Evolutionary conservation across 2,797 vertebrate genomes (phyloP), one percentile per base, ranked within the genome.

Genomic region (Gymnoscopelus microlampas): DNA sequence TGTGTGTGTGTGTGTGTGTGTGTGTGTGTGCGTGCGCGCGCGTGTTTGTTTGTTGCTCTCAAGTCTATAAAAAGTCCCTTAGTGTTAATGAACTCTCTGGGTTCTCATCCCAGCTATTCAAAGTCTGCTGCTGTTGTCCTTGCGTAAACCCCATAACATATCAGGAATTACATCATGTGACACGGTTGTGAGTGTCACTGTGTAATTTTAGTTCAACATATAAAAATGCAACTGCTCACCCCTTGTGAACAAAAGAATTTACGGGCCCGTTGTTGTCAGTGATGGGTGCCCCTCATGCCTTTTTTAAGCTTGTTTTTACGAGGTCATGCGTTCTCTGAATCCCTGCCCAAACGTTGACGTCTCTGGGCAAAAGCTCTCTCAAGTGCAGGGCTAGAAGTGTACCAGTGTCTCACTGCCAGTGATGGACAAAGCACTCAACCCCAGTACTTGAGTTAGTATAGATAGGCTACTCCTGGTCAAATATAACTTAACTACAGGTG

Each of bases 261-360:
- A 93, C 80, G 91, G 70, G 87, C 81, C n/a, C 81, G 80, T 81
- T 79, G 71, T 89, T 91, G 78, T 87, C 67, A 54, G 61, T 90
- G 81, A 90, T 91, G 82, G 86, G 86, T 76, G 81, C 86, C 19
- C 19, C 88, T 79, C 86, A 79, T 89, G 85, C 78, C 75, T 91
- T 93, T 95, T 95, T 92, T 93, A 94, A 95, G 93, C 92, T 81
- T 56, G 70, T 90, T 94, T 44, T 93, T 92, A 93, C 93, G 94
- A 95, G 94, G 84, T 94, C 93, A 95, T 91, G 82, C 91, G 89
- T 90, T 86, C 85, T 77, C 73, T 76, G 11, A 71, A 88, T 85
- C 78, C 59, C 74, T 68, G 67, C 76, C 84, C 78, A 82, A 87
- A 48, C 73, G 49, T 76, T 87, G 85, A 84, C 79, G 77, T 81